Base-by-base conservation (phyloP, 2,888 invertebrate species). In the Hyposoter dolosus region DNA sequence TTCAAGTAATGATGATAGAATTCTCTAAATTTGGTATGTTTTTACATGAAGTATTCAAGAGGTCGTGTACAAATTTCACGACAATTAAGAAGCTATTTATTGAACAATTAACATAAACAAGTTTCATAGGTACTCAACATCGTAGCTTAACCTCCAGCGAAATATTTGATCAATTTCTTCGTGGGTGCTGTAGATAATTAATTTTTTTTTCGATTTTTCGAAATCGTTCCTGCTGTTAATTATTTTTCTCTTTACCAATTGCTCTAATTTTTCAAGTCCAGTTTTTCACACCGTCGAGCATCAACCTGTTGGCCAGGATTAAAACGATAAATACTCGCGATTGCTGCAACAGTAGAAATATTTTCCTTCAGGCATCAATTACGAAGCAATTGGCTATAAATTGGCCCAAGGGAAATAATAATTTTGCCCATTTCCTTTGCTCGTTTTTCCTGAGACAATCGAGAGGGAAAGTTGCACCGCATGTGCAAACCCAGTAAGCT, bases 371-470 rank as follows among this genome's bases (percentile, higher is more conserved):
- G 68, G 75, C 80, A 79, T 79, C 83, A 84, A 79, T 80, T 79
- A 79, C 71, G 75, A 63, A 84, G 69, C 68, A 75, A 66, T 69
- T 75, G 75, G 63, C 79, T 69, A 71, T 82, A 76, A 82, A 82
- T 81, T 66, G 43, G 66, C 53, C 66, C 45, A 7, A 60, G 45
- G 56, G 50, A 75, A 50, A 65, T 68, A 68, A 63, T 60, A 74
- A 83, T 69, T 19, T 78, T 32, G 68, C 35, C 19, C 43, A 56
- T 47, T 53, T 35, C 23, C 35, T 50, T 23, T 23, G 43, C n/a
- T 19, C 19, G 9, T 56, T 56, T 53, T 23, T 12, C 10, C 23
- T 23, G 9, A 23, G 19, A 23, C 23, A 56, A 23, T 56, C 56
- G 4, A 56, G 10, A 56, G 56, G 23, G 23, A 56, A 56, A 23